Evolutionary conservation across 2,797 vertebrate species (phyloP).

Genomic region (Clarias pachynema): DNA sequence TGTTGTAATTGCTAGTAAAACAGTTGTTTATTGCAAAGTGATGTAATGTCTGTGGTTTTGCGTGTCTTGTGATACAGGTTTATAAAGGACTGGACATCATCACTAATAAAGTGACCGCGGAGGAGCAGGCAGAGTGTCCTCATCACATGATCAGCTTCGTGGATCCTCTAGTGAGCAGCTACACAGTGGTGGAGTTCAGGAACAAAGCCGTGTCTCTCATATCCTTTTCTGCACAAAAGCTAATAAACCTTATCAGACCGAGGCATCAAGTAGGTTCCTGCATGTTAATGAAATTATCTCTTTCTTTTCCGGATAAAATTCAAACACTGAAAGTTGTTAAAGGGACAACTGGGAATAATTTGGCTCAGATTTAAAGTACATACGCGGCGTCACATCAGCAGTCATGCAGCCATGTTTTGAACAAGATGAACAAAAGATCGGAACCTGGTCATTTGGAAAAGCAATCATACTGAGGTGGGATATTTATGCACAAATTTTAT

Average conservation of each 20-base stretch:
- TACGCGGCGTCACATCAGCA: no score
- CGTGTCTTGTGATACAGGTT: conserved; percentile 72
- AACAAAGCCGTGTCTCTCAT: conserved; percentile 89
- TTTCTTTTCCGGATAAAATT: neutral
- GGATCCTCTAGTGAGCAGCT: conserved; percentile 89
- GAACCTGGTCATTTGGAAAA: neutral
- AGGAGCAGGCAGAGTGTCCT: conserved; percentile 83
- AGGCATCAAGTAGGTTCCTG: neutral
- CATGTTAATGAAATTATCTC: neutral
- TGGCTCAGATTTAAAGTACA: neutral
- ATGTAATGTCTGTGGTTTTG: conserved; percentile 17
- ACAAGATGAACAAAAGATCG: neutral
- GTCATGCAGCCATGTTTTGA: neutral
- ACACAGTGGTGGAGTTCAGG: conserved; percentile 94
- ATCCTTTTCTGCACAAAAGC: conserved; percentile 79
- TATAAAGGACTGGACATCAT: conserved; percentile 94
- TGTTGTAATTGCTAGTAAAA: neutral
- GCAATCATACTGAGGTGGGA: no score
- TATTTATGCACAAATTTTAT: neutral
- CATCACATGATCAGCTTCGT: conserved; percentile 98
- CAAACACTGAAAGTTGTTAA: neutral
- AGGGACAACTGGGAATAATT: neutral
- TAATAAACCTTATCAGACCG: neutral
- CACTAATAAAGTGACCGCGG: conserved; percentile 90
- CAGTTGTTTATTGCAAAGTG: neutral